These are phyloP conservation scores for Microtus richardsoni DNA, from an alignment of 2,113 vertebrate genomes.

Conservation along the genomic window DNA sequence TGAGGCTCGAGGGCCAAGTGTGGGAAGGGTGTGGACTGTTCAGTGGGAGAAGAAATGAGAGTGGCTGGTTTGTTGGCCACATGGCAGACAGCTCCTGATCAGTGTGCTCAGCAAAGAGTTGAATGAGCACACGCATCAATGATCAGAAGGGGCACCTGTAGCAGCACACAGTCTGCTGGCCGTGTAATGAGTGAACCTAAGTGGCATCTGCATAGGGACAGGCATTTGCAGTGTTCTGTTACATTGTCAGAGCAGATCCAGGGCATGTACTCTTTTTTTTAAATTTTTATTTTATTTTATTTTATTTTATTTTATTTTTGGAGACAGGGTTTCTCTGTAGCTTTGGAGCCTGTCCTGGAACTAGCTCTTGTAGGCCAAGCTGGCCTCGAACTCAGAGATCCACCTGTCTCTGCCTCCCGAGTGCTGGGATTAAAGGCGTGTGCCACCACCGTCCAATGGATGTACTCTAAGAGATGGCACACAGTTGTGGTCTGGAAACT, in stretches of 20 bases:
- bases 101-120: not conserved
- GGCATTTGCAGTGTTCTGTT: not conserved
- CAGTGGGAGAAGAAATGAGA: not conserved
- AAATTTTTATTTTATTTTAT: too few species aligned
- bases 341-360: too few species aligned
- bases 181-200: not conserved
- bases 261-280: too few species aligned
- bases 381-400: too few species aligned
- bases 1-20: not conserved
- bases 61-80: not conserved
- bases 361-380: too few species aligned
- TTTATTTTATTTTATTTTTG: too few species aligned
- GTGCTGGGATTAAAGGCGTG: too few species aligned
- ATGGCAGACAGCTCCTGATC: not conserved
- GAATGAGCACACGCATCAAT: too few species aligned
- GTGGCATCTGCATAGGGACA: not conserved
- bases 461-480: not conserved
- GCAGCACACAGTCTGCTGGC: not conserved
- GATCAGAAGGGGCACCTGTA: not conserved
- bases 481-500: not conserved
- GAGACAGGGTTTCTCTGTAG: too few species aligned
- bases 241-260: not conserved
- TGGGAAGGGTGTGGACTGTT: not conserved
- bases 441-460: too few species aligned
- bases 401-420: too few species aligned